phyloP scores from a whole-genome alignment of 2,113 vertebrate genomes.

The Rhinogobius similis region DNA sequence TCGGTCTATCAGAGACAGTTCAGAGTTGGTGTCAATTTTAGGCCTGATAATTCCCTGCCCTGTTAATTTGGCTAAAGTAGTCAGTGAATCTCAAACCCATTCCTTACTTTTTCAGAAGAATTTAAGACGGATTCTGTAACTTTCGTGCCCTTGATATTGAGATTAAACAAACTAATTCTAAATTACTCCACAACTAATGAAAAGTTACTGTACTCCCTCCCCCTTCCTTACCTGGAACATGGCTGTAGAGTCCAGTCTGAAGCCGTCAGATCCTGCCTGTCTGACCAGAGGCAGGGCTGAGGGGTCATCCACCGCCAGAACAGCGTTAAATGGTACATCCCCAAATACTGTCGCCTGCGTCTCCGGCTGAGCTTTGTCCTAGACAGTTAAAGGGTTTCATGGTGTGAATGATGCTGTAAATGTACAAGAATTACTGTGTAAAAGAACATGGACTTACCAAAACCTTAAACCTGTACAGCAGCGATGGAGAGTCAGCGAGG shows the following conservation, averaged over 20 bases:
- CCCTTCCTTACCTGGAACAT: slow-evolving; percentile 82
- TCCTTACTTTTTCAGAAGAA: no score
- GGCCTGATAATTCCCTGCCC: no score
- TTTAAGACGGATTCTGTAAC: no score
- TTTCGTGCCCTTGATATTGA: no score
- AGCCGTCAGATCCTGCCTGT: slow-evolving; percentile 93
- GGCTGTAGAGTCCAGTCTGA: slow-evolving; percentile 88
- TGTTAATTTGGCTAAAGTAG: neutral
- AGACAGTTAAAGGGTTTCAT: neutral
- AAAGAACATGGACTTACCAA: slow-evolving; percentile 79
- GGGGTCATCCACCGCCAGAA: slow-evolving; percentile 87
- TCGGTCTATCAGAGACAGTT: no score
- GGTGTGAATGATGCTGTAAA: neutral
- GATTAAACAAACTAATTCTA: neutral
- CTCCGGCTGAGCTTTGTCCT: slow-evolving; percentile 95
- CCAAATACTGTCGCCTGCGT: slow-evolving; percentile 87
- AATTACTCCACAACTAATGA: neutral
- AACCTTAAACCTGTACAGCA: slow-evolving; percentile 92
- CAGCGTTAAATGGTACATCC: slow-evolving; percentile 85
- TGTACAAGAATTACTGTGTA: neutral
- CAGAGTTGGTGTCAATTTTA: no score
- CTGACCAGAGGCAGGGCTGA: slow-evolving; percentile 85
- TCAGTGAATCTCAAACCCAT: neutral
- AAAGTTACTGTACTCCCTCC: neutral
- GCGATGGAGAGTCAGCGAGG: slow-evolving; percentile 88